Evolutionary conservation across 2,113 vertebrate genomes (phyloP).

Genomic region (Tyrannus savana): DNA sequence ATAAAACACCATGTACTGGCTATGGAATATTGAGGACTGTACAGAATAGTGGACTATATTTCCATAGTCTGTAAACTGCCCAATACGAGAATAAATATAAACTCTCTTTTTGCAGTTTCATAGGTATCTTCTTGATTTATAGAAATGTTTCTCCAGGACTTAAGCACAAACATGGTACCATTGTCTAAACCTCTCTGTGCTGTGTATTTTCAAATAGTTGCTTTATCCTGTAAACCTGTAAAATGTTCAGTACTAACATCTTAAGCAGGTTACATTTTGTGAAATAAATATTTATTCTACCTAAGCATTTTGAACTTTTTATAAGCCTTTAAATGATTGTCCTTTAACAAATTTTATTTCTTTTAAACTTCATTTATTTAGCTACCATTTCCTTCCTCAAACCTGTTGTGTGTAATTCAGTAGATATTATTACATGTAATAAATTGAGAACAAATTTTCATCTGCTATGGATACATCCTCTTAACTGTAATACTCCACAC

Average conservation of each 20-base stretch:
- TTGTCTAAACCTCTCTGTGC: background rate
- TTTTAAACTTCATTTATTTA: constrained; percentile 13
- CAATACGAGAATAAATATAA: background rate
- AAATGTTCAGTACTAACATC: background rate
- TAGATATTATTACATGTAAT: constrained; percentile 30
- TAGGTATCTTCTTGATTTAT: background rate
- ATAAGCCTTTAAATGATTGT: background rate
- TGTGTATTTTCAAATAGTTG: background rate
- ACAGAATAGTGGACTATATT: background rate
- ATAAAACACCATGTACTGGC: background rate
- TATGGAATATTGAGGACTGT: background rate
- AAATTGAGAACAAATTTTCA: constrained; percentile 28
- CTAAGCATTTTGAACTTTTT: constrained; percentile 4
- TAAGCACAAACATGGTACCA: background rate
- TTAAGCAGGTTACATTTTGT: background rate
- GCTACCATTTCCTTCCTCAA: background rate
- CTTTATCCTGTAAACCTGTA: background rate
- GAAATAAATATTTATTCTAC: constrained; percentile 2
- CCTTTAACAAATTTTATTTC: background rate
- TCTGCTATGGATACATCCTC: background rate
- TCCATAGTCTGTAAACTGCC: background rate
- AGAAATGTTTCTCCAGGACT: background rate
- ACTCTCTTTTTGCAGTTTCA: background rate
- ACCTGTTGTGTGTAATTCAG: background rate
- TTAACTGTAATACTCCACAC: background rate